Conservation (phyloP, 2,888 invertebrate species). For the Cephus spinipes region DNA sequence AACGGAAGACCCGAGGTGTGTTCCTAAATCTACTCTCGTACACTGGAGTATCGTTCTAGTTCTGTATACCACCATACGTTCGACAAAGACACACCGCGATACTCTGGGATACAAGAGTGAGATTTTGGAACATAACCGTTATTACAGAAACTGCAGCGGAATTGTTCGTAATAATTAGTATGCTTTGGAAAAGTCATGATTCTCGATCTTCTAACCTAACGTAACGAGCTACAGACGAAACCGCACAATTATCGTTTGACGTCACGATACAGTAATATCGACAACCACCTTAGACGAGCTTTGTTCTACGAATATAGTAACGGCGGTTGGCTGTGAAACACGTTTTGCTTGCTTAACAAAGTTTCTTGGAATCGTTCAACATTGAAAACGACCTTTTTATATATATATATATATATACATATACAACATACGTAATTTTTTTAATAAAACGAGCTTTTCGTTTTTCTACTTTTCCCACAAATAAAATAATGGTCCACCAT, state of each 20-base stretch:
- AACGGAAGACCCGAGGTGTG: background rate
- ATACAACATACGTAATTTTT: background rate
- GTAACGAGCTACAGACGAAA: background rate
- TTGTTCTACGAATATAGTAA: background rate
- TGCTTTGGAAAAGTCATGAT: background rate
- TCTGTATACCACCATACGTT: too few relatives aligned
- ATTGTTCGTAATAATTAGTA: background rate
- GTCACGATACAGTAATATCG: background rate
- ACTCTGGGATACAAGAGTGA: too few relatives aligned
- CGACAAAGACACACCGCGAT: too few relatives aligned
- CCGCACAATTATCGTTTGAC: too few relatives aligned
- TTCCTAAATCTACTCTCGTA: too few relatives aligned
- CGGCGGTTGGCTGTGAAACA: background rate
- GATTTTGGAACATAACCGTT: background rate
- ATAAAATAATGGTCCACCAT: background rate
- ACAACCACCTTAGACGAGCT: background rate
- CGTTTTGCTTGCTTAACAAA: background rate
- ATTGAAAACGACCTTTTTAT: background rate
- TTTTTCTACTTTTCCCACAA: background rate
- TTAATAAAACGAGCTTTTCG: background rate
- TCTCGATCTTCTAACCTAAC: background rate
- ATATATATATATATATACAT: background rate
- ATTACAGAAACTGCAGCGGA: background rate
- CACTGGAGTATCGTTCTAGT: too few relatives aligned
- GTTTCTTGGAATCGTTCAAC: background rate